phyloP scores from a whole-genome alignment of 2,797 vertebrate genomes.

The Pseudocheirus occidentalis region DNA sequence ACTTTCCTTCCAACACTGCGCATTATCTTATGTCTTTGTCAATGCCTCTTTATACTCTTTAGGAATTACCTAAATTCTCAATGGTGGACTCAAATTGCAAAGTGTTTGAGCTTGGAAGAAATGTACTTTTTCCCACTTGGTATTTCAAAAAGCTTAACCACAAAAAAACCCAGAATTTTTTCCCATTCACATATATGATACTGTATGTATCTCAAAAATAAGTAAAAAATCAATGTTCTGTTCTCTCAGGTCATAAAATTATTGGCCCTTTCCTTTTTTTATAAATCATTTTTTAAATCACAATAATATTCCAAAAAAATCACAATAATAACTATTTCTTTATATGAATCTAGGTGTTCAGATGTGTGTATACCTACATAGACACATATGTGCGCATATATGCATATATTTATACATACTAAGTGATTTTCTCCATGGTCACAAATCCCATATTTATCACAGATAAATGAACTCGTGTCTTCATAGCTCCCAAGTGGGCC shows the following conservation, averaged over 20 bases:
- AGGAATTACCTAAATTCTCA: constrained; percentile 43
- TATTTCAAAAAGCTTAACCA: constrained; percentile 38
- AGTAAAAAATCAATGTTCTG: constrained; percentile 40
- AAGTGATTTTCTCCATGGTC: background rate
- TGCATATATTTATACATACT: background rate
- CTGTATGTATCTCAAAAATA: constrained; percentile 41
- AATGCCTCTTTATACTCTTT: constrained; percentile 37
- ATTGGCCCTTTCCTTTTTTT: constrained; percentile 38
- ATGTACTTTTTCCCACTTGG: background rate
- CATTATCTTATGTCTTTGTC: background rate
- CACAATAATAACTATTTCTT: background rate
- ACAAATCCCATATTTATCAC: background rate
- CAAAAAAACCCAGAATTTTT: constrained; percentile 46
- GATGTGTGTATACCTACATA: background rate
- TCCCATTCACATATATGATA: constrained; percentile 42
- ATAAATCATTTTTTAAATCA: constrained; percentile 4
- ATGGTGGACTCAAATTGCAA: constrained; percentile 31
- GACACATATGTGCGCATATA: background rate
- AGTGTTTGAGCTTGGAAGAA: constrained; percentile 50
- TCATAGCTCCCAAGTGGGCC: background rate
- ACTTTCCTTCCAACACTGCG: background rate
- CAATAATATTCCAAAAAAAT: background rate
- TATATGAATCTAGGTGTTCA: constrained; percentile 3
- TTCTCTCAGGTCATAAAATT: constrained; percentile 47
- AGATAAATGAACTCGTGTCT: background rate